Percentiles rank a stretch among this genome's conserved stretches.
phyloP scores from a whole-genome alignment of 2,888 invertebrate genomes.

The Rhyacophila evoluta region DNA sequence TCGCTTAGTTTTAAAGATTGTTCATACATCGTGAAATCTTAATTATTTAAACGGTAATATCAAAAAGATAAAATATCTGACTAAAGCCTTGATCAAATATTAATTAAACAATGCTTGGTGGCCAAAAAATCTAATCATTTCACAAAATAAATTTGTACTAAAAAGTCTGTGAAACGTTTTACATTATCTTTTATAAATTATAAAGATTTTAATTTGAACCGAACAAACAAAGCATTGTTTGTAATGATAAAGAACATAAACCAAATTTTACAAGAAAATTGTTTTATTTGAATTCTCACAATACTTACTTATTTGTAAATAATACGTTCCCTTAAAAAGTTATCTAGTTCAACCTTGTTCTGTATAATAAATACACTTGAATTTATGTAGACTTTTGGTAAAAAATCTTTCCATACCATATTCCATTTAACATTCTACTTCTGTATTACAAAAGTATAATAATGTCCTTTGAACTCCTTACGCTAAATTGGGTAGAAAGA shows the following conservation, averaged over 20 bases:
- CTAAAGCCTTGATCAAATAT: no score
- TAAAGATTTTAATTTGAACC: not conserved
- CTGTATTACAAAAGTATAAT: not conserved
- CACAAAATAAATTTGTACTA: no score
- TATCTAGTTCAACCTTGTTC: not conserved
- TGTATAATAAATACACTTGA: not conserved
- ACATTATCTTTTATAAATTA: not conserved
- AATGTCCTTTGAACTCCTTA: conserved; percentile 19
- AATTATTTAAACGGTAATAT: no score
- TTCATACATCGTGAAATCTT: no score
- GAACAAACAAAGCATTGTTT: not conserved
- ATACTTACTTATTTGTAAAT: not conserved
- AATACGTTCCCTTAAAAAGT: not conserved
- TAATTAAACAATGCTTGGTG: no score
- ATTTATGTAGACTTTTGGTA: not conserved
- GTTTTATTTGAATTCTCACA: not conserved
- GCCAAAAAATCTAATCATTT: no score
- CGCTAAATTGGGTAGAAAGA: conserved; percentile 11
- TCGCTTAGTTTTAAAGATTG: no score
- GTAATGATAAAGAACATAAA: not conserved
- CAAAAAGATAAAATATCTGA: no score
- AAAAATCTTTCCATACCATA: not conserved
- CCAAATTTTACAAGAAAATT: not conserved
- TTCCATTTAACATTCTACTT: not conserved
- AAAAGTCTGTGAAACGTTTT: no score